phyloP scores from a whole-genome alignment of 2,113 vertebrate species.

The Phylloscopus whistleri region DNA sequence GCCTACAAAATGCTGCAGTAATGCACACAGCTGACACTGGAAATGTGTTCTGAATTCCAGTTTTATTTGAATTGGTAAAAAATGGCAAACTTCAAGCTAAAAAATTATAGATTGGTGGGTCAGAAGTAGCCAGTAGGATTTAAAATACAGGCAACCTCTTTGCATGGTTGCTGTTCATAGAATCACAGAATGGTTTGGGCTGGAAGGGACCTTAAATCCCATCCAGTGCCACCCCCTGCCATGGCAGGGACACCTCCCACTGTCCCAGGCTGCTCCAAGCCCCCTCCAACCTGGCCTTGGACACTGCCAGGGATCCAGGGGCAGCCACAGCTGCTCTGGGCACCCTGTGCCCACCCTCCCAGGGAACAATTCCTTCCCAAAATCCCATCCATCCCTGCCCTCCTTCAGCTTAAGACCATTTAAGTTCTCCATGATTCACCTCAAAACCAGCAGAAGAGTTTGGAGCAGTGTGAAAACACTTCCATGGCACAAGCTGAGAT shows the following conservation, averaged over 20 bases:
- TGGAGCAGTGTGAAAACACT: neutral
- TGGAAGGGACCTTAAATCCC: accelerated
- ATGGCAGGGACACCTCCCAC: neutral
- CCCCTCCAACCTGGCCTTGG: neutral
- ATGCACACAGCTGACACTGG: neutral
- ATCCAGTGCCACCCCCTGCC: accelerated
- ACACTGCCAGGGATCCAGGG: neutral
- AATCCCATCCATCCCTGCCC: accelerated
- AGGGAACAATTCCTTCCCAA: neutral
- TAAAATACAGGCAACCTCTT: neutral
- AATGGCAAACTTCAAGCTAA: neutral
- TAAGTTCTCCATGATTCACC: neutral
- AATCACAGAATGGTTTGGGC: accelerated
- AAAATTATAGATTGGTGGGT: neutral
- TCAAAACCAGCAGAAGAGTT: neutral
- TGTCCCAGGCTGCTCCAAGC: accelerated
- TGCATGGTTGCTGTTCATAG: neutral
- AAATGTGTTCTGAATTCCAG: neutral
- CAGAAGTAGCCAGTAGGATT: neutral
- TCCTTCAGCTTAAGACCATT: neutral
- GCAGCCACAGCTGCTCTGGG: neutral
- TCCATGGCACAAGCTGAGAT: neutral
- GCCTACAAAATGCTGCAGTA: neutral
- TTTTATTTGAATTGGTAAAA: neutral
- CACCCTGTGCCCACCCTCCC: accelerated